Evolutionary conservation across 2,888 invertebrate genomes (phyloP).

Genomic region (Drosophila nr. perissopoda): DNA sequence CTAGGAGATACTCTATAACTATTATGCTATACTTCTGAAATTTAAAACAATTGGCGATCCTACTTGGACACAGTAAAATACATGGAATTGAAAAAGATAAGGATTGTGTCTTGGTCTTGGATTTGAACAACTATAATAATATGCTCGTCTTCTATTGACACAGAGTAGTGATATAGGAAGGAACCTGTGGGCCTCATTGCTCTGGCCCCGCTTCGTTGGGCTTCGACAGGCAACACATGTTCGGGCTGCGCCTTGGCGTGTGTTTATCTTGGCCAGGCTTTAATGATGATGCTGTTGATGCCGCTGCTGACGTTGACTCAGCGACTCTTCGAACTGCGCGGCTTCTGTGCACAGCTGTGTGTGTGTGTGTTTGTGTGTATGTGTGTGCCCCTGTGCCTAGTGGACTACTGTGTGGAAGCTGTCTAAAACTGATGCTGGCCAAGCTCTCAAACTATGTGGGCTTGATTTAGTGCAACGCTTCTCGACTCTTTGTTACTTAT

Average conservation of each 20-base stretch:
- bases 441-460: conserved; percentile 60
- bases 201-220: conserved; percentile 38
- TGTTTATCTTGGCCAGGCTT: conserved; percentile 73
- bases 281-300: conserved; percentile 63
- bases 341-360: conserved; percentile 29
- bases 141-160: neutral
- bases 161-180: conserved; percentile 40
- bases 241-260: conserved; percentile 68
- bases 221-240: conserved; percentile 73
- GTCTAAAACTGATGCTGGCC: conserved; percentile 63
- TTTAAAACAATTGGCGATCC: neutral
- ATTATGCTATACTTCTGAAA: neutral
- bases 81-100: neutral
- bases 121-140: neutral
- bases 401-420: conserved; percentile 70
- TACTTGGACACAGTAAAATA: neutral
- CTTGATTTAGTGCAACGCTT: conserved; percentile 72
- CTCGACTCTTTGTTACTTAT: conserved; percentile 43
- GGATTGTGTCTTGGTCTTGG: neutral
- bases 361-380: neutral
- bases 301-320: conserved; percentile 54
- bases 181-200: conserved; percentile 45
- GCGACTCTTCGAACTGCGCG: conserved; percentile 36
- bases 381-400: neutral
- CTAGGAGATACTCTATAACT: conserved; percentile 10